Evolutionary conservation across 2,797 vertebrate species (phyloP).

Genomic region (Betta splendens): DNA sequence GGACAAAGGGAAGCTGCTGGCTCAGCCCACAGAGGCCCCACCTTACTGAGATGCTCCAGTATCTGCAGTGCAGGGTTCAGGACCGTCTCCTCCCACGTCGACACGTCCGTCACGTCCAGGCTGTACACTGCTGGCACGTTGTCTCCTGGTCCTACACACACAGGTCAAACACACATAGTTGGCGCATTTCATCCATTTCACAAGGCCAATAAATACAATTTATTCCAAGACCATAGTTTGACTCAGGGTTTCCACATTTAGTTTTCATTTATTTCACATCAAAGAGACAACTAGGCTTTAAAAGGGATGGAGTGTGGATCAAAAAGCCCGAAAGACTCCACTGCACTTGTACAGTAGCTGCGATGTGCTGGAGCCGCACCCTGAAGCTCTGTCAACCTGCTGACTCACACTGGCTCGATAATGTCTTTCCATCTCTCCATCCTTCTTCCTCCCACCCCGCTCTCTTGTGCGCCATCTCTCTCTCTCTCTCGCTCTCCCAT

Average conservation of each 20-base stretch:
- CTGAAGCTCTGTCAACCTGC: constrained; percentile 75
- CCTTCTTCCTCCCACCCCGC: constrained; percentile 42
- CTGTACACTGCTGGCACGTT: constrained; percentile 87
- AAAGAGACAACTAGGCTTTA: neutral
- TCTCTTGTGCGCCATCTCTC: constrained; percentile 37
- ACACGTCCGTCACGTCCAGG: constrained; percentile 89
- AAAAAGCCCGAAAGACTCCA: constrained; percentile 7
- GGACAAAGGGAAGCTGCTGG: neutral
- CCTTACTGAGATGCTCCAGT: constrained; percentile 90
- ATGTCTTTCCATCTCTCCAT: constrained; percentile 51
- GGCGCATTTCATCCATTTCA: constrained; percentile 20
- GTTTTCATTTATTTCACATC: neutral
- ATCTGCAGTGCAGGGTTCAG: constrained; percentile 91
- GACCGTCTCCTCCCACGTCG: constrained; percentile 88
- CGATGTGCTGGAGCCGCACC: constrained; percentile 65
- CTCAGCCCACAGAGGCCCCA: constrained; percentile 57
- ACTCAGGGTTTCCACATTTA: constrained; percentile 7
- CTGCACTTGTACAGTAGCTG: constrained; percentile 42
- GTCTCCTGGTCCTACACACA: constrained; percentile 87
- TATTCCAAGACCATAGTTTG: neutral
- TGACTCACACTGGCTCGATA: constrained; percentile 83
- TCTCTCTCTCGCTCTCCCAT: constrained; percentile 36
- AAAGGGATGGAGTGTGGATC: constrained; percentile 2
- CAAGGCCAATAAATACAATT: constrained; percentile 21
- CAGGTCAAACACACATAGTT: constrained; percentile 10